These are phyloP conservation scores for Nylanderia fulva DNA, from an alignment of 1,140 invertebrate genomes.

Conservation along the genomic window DNA sequence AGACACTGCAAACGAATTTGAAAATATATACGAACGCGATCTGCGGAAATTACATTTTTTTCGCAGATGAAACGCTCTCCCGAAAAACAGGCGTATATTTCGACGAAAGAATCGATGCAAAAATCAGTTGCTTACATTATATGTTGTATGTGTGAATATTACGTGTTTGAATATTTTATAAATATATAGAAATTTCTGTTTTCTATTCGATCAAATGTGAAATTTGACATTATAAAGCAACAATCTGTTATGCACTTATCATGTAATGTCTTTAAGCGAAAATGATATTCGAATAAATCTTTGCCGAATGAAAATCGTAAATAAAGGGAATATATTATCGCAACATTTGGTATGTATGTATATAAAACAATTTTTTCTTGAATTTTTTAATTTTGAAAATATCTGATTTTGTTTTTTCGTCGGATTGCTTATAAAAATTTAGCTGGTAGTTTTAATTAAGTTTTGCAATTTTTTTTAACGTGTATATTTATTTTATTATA, in stretches of 20 bases:
- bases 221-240: background rate
- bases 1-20: constrained; percentile 31
- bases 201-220: background rate
- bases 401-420: background rate
- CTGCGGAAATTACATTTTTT: background rate
- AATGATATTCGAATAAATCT: background rate
- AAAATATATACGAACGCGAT: constrained; percentile 12
- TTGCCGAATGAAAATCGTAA: background rate
- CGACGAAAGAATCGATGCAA: background rate
- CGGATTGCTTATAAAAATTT: background rate
- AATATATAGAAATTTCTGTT: background rate
- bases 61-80: too few species aligned
- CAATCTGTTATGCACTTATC: background rate
- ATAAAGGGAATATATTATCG: background rate
- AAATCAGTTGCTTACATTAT: constrained; percentile 8
- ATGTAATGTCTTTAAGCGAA: too few species aligned
- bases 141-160: too few species aligned
- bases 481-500: background rate
- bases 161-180: background rate
- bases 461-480: background rate
- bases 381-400: background rate
- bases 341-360: background rate
- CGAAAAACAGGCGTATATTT: constrained; percentile 10
- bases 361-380: background rate
- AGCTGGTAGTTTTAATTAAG: background rate